These are phyloP conservation scores for Drosophila limbata DNA, from an alignment of 2,888 invertebrate genomes.

Conservation along the genomic window DNA sequence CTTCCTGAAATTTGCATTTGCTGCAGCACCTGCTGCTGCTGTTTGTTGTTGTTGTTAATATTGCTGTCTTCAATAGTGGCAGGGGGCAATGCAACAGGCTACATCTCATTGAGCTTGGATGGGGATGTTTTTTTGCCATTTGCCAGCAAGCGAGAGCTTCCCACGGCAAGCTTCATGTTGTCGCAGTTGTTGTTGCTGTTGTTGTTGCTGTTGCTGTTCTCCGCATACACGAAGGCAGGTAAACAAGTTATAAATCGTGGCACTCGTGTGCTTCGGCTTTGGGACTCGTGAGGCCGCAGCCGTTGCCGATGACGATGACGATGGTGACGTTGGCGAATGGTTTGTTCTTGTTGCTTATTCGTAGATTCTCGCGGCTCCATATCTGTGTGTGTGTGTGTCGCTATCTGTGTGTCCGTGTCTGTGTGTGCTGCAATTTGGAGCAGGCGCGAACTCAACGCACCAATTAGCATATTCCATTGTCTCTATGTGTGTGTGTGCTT, in stretches of 20 bases:
- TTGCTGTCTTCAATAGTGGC: slow-evolving; percentile 11
- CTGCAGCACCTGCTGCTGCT: slow-evolving; percentile 50
- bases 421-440: slow-evolving; percentile 64
- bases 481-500: slow-evolving; percentile 52
- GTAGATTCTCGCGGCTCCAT: slow-evolving; percentile 72
- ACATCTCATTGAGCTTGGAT: slow-evolving; percentile 48
- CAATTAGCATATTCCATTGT: slow-evolving; percentile 83
- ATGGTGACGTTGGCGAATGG: slow-evolving; percentile 61
- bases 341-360: slow-evolving; percentile 82
- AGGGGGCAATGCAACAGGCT: slow-evolving; percentile 64
- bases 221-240: slow-evolving; percentile 77
- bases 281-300: slow-evolving; percentile 66
- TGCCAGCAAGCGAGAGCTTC: slow-evolving; percentile 46
- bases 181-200: slow-evolving; percentile 14
- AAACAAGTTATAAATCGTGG: slow-evolving; percentile 83
- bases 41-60: slow-evolving; percentile 7
- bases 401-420: slow-evolving; percentile 15
- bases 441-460: slow-evolving; percentile 78
- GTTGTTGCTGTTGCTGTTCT: slow-evolving; percentile 29
- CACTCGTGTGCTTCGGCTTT: slow-evolving; percentile 51
- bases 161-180: slow-evolving; percentile 32
- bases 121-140: slow-evolving; percentile 64
- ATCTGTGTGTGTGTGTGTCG: slow-evolving; percentile 22
- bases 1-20: slow-evolving; percentile 16
- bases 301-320: slow-evolving; percentile 49